Percentiles rank a stretch among this genome's conserved stretches.
Evolutionary conservation across 2,797 vertebrate species (phyloP).

Genomic region (Ara ararauna): DNA sequence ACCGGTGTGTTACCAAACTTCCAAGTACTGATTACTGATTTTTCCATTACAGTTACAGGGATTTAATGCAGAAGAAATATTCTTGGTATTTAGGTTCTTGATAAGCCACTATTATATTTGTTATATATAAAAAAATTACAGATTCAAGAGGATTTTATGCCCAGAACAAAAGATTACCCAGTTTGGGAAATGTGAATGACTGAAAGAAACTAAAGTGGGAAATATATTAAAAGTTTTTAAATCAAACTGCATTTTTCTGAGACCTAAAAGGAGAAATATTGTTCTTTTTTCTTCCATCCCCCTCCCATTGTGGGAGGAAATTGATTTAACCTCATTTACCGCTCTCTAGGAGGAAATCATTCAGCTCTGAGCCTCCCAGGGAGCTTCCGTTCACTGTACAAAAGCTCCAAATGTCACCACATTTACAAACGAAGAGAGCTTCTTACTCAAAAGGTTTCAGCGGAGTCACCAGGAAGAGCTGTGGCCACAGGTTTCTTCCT

Average conservation of each 20-base stretch:
- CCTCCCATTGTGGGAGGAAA: conserved; percentile 22
- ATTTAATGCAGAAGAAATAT: background rate
- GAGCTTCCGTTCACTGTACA: conserved; percentile 62
- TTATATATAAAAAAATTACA: background rate
- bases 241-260: conserved; percentile 8
- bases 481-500: conserved; percentile 14
- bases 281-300: background rate
- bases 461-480: background rate
- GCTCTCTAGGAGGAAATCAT: conserved; percentile 73
- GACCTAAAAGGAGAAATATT: background rate
- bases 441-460: conserved; percentile 58
- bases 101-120: background rate
- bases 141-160: background rate
- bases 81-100: background rate
- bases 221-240: background rate
- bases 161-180: background rate
- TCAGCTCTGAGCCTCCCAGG: conserved; percentile 69
- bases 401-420: conserved; percentile 77
- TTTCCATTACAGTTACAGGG: background rate
- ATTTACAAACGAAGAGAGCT: conserved; percentile 74
- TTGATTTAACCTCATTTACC: conserved; percentile 73
- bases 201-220: background rate
- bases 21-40: background rate
- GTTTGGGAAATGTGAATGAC: background rate
- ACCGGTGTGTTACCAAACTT: conserved; percentile 4